Evolutionary conservation across 2,888 invertebrate genomes (phyloP).

Genomic region (Aricia artaxerxes): DNA sequence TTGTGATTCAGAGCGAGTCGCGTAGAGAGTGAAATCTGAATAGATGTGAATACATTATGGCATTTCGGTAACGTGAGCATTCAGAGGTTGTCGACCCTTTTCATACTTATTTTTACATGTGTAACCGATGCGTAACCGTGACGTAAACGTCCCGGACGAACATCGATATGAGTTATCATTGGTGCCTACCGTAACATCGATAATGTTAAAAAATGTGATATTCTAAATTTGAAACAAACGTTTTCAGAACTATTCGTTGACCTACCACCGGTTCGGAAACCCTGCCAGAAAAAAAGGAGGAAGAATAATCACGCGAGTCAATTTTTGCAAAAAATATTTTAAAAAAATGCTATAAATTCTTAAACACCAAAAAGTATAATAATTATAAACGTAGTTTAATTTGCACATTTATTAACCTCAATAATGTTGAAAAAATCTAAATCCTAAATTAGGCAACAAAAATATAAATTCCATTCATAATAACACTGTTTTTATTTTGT

Average conservation of each 20-base stretch:
- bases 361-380: too few species aligned
- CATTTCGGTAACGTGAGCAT: conserved; percentile 35
- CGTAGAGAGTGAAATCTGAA: conserved; percentile 36
- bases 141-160: neutral
- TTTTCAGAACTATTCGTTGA: neutral
- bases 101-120: conserved; percentile 31
- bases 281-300: neutral
- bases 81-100: conserved; percentile 36
- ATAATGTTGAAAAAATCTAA: neutral
- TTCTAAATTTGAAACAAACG: neutral
- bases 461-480: neutral
- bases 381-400: too few species aligned
- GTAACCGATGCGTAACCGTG: conserved; percentile 13
- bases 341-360: neutral
- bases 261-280: neutral
- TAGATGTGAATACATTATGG: conserved; percentile 37
- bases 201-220: neutral
- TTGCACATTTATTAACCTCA: too few species aligned
- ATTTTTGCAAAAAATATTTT: neutral
- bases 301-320: neutral
- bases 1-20: neutral
- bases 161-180: neutral
- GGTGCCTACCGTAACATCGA: conserved; percentile 12
- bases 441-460: neutral
- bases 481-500: neutral